Evolutionary conservation across 92 coral and sea anemone genomes (phyloP), one percentile per base, ranked within the genome.

Genomic region (Actinernus sp.): DNA sequence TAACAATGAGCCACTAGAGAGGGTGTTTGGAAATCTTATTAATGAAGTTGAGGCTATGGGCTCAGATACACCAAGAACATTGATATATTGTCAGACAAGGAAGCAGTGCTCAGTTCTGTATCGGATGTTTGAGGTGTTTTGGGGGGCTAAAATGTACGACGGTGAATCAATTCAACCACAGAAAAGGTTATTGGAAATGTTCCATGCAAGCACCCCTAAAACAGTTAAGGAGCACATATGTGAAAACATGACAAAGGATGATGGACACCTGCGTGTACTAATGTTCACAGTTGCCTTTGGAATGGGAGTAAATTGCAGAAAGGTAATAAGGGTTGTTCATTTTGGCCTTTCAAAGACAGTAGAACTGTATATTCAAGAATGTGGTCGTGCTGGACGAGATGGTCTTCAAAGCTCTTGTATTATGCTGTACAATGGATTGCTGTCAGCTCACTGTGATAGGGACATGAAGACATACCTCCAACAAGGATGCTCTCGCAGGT

Each of bases 1-100:
- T 61, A 89, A 84, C 31, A 71, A 72, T 55, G 85, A 78, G 4
- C 74, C 61, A 23, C 26, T 89, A 14, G 73, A 63, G 27, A 20
- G 3, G 2, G 68, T 66, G 20, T 89, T 89, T 68, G 73, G 61
- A 24, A 31, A 57, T 20, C 74, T 89, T 31, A 79, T 85, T 24
- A 29, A 47, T 47, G 96, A 79, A 31, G 52, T 84, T 26, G 57
- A 66, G 31, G 32, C 37, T 22, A 44, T 32, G 31, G 71, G 85
- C 58, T 46, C 20, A 55, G 72, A 61, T 21, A 61, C 84, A 13
- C 84, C 80, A 34, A 57, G 85, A 50, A 89, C 92, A 13, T 40
- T 89, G 61, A 71, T 85, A 25, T 84, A 84, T 54, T 89, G 91
- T 51, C 96, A 89, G 68, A 89, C 96, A 49, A 48, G 85, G 59